Percentiles rank a stretch among this genome's conserved stretches.
Conservation (phyloP, 2,797 vertebrate genomes). For the Pristis pectinata region DNA sequence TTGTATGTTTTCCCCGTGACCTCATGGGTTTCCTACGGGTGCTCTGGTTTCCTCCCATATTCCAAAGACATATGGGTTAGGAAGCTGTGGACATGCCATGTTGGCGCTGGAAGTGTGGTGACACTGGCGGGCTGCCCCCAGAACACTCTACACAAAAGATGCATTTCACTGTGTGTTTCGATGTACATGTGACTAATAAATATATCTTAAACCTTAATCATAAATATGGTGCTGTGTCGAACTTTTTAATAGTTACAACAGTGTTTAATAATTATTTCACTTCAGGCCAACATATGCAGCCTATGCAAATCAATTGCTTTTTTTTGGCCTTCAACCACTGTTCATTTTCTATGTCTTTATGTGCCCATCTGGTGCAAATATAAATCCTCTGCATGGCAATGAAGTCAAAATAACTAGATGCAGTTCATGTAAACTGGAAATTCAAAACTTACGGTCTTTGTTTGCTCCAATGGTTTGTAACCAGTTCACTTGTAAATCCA, state of each 20-base stretch:
- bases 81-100: too few relatives aligned
- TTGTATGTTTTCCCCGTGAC: too few relatives aligned
- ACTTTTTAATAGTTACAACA: not conserved
- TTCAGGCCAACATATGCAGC: not conserved
- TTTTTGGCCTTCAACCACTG: not conserved
- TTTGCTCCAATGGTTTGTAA: slow-evolving; percentile 74
- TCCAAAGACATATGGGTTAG: too few relatives aligned
- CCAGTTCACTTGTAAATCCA: slow-evolving; percentile 81
- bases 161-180: too few relatives aligned
- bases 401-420: not conserved
- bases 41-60: too few relatives aligned
- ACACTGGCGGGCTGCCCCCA: too few relatives aligned
- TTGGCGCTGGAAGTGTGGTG: too few relatives aligned
- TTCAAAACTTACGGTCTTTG: slow-evolving; percentile 72
- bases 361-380: not conserved
- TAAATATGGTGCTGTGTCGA: not conserved
- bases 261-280: not conserved
- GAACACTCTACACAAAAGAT: too few relatives aligned
- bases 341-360: not conserved
- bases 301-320: not conserved
- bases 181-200: too few relatives aligned
- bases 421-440: not conserved
- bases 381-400: not conserved
- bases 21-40: too few relatives aligned
- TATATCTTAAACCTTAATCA: too few relatives aligned